Evolutionary conservation across 2,888 invertebrate species (phyloP), one percentile per base, ranked within the genome.

Genomic region (Tenthredo distinguenda): DNA sequence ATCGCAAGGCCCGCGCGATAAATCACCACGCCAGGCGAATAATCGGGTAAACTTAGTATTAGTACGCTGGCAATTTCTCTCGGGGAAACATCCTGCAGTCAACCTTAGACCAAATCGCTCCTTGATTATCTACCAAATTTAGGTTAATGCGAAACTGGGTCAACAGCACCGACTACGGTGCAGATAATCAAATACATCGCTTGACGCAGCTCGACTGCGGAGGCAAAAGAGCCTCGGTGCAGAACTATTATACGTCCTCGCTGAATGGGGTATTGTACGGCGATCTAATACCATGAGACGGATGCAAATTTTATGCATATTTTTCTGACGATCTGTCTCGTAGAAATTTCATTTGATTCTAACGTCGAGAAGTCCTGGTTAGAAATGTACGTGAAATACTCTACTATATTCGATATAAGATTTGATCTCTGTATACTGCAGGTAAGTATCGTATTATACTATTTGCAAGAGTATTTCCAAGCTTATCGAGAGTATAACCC

Each of bases 71-170:
- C 62, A 81, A 81, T 81, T 62, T 37, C 81, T 62, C 81, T 34
- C 37, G 58, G 58, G 62, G 81, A 81, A 62, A 81, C 81, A 58
- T 58, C 81, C 81, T 40, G 37, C 40, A 58, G 81, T 81, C 58
- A 81, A 58, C 81, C 62, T 81, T 37, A 81, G 81, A 81, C 62
- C 81, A 62, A 81, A 81, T 62, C 81, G 81, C 37, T 81, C 62
- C 62, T 81, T 81, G 81, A 81, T 81, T 81, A 81, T 81, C 81
- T 81, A 81, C 62, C 81, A 62, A 62, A 81, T 81, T 81, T 81
- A 58, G 81, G 81, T 37, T 81, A 81, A 81, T 81, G 37, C 62
- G 81, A 81, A 81, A 37, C 81, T 40, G 58, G 81, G 81, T 40
- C 47, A 81, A 58, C 62, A 37, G 15, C 50, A 34, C 43, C 2